Conservation (phyloP, 2,113 vertebrate genomes). For the Malurus melanocephalus region DNA sequence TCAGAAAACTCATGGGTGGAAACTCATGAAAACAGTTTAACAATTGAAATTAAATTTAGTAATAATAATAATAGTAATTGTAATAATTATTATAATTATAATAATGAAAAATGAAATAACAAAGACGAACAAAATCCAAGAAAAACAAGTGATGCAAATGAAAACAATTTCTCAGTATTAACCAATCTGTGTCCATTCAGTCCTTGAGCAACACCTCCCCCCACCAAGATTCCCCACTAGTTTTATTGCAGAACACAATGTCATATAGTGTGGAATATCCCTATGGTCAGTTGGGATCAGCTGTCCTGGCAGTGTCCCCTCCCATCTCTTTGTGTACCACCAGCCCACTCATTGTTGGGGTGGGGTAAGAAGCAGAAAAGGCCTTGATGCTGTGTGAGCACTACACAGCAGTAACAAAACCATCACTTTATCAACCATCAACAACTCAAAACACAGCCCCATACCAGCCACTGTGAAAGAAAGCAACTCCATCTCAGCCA, state of each 20-base stretch:
- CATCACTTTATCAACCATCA: background rate
- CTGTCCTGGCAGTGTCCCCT: background rate
- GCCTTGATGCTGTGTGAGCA: background rate
- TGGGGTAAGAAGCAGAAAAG: background rate
- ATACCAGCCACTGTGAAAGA: background rate
- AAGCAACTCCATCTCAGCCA: background rate
- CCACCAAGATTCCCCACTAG: background rate
- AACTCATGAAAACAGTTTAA: background rate
- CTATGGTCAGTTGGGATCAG: background rate
- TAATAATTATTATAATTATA: background rate
- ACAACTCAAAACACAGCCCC: background rate
- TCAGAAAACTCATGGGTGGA: background rate
- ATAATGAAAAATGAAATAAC: background rate
- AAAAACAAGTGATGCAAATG: background rate
- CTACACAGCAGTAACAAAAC: background rate
- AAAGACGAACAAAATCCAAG: background rate
- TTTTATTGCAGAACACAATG: background rate
- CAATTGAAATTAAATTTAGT: background rate
- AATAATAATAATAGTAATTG: background rate
- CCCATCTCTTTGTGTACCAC: background rate
- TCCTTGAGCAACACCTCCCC: background rate
- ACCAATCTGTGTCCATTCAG: background rate
- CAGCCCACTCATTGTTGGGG: rapidly evolving
- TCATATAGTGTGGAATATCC: background rate
- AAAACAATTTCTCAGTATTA: background rate